Conservation (phyloP, 92 coral and sea anemone genomes). For the Porites rus region DNA sequence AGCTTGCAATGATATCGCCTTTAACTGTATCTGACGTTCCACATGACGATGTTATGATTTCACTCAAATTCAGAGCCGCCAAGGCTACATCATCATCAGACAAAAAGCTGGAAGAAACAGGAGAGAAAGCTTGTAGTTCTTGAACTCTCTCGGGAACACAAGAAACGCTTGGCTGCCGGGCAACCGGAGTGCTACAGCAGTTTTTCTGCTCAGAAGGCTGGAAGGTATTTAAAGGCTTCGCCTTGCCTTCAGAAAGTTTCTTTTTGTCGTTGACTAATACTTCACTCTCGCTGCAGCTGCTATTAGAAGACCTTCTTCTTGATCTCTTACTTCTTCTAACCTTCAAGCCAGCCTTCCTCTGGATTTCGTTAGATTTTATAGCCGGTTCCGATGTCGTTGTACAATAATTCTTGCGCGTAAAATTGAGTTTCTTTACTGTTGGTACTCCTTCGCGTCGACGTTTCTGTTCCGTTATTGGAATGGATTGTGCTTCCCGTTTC, state of each 20-base stretch:
- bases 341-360: not conserved
- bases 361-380: not conserved
- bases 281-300: conserved; percentile 35
- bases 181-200: conserved; percentile 28
- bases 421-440: conserved; percentile 26
- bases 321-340: conserved; percentile 35
- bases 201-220: not conserved
- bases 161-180: not conserved
- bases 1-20: conserved; percentile 1
- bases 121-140: not conserved
- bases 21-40: conserved; percentile 11
- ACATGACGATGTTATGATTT: conserved; percentile 59
- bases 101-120: conserved; percentile 42
- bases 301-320: not conserved
- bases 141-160: conserved; percentile 4
- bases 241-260: not conserved
- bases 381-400: not conserved
- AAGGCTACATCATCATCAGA: conserved; percentile 75
- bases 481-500: conserved; percentile 26
- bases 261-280: not conserved
- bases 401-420: not conserved
- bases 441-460: conserved; percentile 25
- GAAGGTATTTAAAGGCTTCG: not conserved
- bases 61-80: conserved; percentile 85
- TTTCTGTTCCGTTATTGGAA: conserved; percentile 25